A percentile compares a stretch with the other conserved stretches of the same genome.
phyloP scores from a whole-genome alignment of 1,140 invertebrate genomes.

The Drosophila insularis region DNA sequence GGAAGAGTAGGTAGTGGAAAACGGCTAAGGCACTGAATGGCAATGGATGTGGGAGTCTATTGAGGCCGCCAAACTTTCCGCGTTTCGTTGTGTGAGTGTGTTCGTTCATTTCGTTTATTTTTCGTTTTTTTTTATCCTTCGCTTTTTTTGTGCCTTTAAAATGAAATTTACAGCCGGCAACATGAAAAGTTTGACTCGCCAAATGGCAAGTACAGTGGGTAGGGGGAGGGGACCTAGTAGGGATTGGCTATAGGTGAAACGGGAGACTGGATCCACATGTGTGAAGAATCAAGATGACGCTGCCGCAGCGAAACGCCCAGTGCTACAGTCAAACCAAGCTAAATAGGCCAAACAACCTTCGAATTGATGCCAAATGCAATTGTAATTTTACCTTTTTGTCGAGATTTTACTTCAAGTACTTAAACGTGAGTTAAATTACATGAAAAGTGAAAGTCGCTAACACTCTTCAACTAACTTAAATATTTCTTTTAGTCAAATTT shows the following conservation, averaged over 20 bases:
- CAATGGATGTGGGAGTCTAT: constrained; percentile 19
- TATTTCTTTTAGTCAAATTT: no score
- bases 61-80: constrained; percentile 13
- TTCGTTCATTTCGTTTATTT: constrained; percentile 25
- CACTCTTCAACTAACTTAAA: no score
- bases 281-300: constrained; percentile 71
- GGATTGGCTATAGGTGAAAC: background rate
- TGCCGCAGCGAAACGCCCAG: background rate
- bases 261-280: constrained; percentile 35
- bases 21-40: background rate
- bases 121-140: background rate
- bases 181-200: constrained; percentile 32
- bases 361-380: background rate
- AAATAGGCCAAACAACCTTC: background rate
- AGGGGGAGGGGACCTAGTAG: constrained; percentile 29
- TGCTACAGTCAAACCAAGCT: constrained; percentile 8
- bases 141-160: constrained; percentile 49
- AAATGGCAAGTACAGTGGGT: background rate
- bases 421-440: background rate
- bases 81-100: background rate
- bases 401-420: background rate
- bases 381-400: background rate
- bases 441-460: background rate
- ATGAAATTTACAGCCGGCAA: constrained; percentile 69
- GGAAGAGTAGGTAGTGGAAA: no score